Percentiles rank a stretch among this genome's conserved stretches.
These are phyloP conservation scores for Pherbina coryleti DNA, from an alignment of 2,888 invertebrate genomes.

Conservation along the genomic window DNA sequence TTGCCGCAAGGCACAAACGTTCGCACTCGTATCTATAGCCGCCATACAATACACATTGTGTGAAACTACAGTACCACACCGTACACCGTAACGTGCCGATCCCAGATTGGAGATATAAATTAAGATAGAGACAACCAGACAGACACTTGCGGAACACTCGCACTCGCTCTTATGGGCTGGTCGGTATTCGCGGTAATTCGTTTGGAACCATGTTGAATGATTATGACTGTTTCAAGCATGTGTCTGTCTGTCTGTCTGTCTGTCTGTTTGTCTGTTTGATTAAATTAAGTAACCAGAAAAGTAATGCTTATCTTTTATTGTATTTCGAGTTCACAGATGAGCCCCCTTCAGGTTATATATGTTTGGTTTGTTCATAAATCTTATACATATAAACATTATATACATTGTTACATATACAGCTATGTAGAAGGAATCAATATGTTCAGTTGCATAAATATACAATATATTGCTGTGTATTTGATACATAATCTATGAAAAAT, in stretches of 20 bases:
- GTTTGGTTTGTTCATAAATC: neutral
- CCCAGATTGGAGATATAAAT: constrained; percentile 8
- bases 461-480: too few species aligned
- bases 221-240: neutral
- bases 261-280: neutral
- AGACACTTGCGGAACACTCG: neutral
- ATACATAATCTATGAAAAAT: too few species aligned
- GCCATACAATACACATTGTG: too few species aligned
- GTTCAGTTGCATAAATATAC: too few species aligned
- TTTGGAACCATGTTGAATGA: neutral
- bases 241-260: neutral
- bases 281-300: constrained; percentile 6
- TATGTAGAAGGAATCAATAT: too few species aligned
- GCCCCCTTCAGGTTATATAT: neutral
- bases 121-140: constrained; percentile 3
- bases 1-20: neutral
- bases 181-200: neutral
- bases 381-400: too few species aligned
- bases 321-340: neutral
- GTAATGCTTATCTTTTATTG: neutral
- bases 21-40: neutral
- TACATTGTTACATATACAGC: too few species aligned
- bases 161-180: neutral
- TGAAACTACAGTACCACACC: neutral
- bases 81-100: constrained; percentile 1